Conservation (phyloP, 2,113 vertebrate species). For the Pollachius pollachius region DNA sequence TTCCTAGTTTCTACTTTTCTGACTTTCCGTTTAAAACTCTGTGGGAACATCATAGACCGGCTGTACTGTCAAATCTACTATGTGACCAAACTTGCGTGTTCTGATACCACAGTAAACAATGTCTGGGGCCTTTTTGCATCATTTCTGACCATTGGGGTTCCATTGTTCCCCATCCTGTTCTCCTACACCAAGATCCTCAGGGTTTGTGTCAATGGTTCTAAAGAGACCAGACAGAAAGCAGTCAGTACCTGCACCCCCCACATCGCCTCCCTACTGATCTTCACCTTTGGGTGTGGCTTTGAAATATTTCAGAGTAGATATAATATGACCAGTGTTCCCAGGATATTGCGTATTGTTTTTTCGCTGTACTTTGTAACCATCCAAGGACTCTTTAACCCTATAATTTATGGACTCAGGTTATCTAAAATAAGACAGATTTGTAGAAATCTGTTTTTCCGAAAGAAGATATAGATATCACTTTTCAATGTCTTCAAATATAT, state of each 20-base stretch:
- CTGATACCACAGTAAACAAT: not conserved
- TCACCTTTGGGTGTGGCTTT: too few species aligned
- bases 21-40: conserved; percentile 14
- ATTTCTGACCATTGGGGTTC: conserved; percentile 51
- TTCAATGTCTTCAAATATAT: too few species aligned
- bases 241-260: too few species aligned
- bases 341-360: conserved; percentile 2
- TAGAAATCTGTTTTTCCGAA: too few species aligned
- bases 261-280: too few species aligned
- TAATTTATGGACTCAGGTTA: conserved; percentile 25
- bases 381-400: conserved; percentile 30
- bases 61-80: too few species aligned
- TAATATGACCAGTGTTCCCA: conserved; percentile 2
- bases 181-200: conserved; percentile 20
- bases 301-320: too few species aligned
- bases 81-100: not conserved
- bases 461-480: too few species aligned
- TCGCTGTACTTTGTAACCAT: conserved; percentile 27
- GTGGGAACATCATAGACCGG: conserved; percentile 14
- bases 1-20: too few species aligned
- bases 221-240: too few species aligned
- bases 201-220: conserved; percentile 17
- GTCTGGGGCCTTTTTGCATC: conserved; percentile 20
- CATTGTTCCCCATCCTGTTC: conserved; percentile 19
- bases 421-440: not conserved